Evolutionary conservation across 1,140 invertebrate species (phyloP).

Genomic region (Nebria ingens): DNA sequence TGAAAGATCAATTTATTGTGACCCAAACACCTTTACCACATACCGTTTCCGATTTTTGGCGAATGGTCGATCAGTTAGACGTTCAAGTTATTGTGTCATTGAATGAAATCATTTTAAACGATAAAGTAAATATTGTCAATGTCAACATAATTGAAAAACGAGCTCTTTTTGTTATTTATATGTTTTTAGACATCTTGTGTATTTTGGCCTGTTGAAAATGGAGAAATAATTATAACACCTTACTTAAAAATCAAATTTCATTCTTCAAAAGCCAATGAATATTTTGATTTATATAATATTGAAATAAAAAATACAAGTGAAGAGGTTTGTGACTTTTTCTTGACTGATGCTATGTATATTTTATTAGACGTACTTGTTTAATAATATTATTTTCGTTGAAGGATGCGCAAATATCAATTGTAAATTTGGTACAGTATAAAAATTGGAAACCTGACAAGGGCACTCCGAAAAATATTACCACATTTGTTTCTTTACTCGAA

Average conservation of each 20-base stretch:
- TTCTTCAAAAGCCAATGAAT: background rate
- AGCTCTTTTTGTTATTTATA: background rate
- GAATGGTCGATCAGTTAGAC: conserved; percentile 47
- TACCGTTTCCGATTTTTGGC: conserved; percentile 48
- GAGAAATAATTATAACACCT: conserved; percentile 10
- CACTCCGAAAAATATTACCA: background rate
- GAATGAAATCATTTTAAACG: conserved; percentile 28
- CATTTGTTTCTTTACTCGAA: background rate
- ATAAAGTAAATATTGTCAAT: conserved; percentile 20
- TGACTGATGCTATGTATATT: background rate
- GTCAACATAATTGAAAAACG: too few relatives aligned
- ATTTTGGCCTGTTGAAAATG: conserved; percentile 17
- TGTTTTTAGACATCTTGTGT: conserved; percentile 12
- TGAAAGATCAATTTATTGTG: conserved; percentile 31
- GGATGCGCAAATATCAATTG: background rate
- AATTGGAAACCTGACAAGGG: background rate
- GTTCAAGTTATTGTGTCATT: conserved; percentile 42
- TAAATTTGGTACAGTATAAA: background rate
- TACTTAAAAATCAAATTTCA: background rate
- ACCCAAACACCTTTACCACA: conserved; percentile 42
- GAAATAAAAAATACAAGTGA: background rate
- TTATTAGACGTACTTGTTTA: background rate
- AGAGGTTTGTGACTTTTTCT: too few relatives aligned
- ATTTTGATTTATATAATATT: background rate
- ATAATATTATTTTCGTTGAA: background rate